Conservation (phyloP, 2,888 invertebrate species). For the Chrysolina americana region DNA sequence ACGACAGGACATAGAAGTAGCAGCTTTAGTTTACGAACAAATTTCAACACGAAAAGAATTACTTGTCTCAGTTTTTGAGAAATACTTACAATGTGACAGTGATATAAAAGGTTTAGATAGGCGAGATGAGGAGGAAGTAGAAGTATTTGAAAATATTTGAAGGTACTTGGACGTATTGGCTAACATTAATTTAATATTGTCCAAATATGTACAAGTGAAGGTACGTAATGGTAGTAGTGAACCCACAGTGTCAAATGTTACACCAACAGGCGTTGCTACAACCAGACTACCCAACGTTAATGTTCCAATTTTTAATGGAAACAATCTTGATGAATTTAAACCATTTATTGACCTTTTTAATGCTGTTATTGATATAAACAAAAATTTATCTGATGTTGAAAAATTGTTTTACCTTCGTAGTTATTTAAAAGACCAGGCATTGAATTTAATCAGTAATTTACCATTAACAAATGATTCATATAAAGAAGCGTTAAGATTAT, state of each 20-base stretch:
- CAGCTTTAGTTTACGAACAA: neutral
- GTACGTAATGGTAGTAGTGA: neutral
- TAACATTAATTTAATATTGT: neutral
- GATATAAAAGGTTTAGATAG: conserved; percentile 7
- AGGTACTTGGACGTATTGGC: neutral
- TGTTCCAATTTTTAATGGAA: conserved; percentile 6
- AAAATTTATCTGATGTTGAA: neutral
- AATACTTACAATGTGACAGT: neutral
- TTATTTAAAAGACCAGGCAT: neutral
- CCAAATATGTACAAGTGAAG: neutral
- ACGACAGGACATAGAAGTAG: neutral
- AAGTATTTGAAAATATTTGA: neutral
- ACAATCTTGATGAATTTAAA: conserved; percentile 8
- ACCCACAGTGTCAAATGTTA: neutral
- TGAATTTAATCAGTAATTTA: neutral
- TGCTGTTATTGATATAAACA: neutral
- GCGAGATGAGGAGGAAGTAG: neutral
- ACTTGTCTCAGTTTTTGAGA: neutral
- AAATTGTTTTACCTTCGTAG: conserved; percentile 1
- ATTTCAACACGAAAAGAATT: neutral
- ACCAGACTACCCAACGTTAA: neutral
- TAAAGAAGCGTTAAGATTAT: too few species aligned
- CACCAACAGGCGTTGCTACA: neutral
- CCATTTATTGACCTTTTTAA: neutral
- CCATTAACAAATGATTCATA: too few species aligned